These are phyloP conservation scores for Sarcophaga bullata DNA, from an alignment of 1,140 invertebrate species.

Conservation along the genomic window DNA sequence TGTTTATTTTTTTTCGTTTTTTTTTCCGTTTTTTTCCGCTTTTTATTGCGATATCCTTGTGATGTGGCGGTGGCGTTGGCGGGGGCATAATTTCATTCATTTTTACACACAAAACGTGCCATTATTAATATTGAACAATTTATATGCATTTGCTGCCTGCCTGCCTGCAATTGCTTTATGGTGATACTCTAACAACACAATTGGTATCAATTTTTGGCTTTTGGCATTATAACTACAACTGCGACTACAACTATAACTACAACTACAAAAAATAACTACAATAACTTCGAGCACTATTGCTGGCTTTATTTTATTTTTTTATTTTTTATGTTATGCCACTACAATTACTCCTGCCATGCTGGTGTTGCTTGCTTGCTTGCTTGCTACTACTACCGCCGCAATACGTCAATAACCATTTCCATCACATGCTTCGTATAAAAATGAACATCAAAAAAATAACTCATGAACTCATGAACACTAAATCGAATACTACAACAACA, in stretches of 20 bases:
- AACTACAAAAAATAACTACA: neutral
- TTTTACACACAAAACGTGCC: conserved; percentile 18
- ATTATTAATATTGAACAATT: neutral
- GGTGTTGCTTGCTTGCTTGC: too few species aligned
- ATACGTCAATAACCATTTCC: too few species aligned
- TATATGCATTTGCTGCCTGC: neutral
- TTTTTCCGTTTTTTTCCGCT: neutral
- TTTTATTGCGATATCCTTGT: neutral
- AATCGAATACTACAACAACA: neutral
- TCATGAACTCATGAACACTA: neutral
- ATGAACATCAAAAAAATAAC: neutral
- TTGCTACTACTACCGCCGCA: too few species aligned
- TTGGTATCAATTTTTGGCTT: conserved; percentile 19
- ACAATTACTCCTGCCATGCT: too few species aligned
- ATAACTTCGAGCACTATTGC: neutral
- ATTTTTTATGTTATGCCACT: too few species aligned
- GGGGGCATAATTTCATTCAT: neutral
- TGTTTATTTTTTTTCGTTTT: neutral
- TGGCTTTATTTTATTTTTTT: too few species aligned
- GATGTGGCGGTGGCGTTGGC: neutral
- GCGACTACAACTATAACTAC: neutral
- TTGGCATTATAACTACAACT: conserved; percentile 16
- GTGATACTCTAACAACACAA: conserved; percentile 14
- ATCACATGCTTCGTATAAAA: too few species aligned
- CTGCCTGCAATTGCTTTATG: conserved; percentile 3